Evolutionary conservation across 2,888 invertebrate species (phyloP), one percentile per base, ranked within the genome.

Genomic region (Limnephilus rhombicus): DNA sequence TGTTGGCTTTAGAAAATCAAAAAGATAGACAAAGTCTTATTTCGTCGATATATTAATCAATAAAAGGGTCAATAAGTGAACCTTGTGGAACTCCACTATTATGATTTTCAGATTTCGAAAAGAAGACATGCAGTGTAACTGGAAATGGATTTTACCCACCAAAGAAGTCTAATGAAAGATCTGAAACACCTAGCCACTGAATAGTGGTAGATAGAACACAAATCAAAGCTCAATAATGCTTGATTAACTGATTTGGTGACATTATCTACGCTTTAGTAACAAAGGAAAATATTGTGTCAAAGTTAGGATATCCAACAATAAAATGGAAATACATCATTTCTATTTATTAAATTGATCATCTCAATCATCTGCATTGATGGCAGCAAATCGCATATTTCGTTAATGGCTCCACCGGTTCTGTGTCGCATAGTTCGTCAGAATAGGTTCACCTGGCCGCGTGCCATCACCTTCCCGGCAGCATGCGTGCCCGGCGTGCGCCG

Each of bases 371-470:
- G 24, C 24, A 68, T 24, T 68, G 68, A 24, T 68, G 68, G 68
- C 24, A 68, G 7, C 68, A 68, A n/a, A 24, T n/a, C 7, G 68
- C 11, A n/a, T 4, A 68, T 31, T 31, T 34, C 34, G 82, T 82
- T 85, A n/a, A 41, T 45, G 85, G 85, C 41, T 85, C 12, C 85
- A 45, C 45, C 45, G 45, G 41, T n/a, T 85, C 18, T 82, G 82
- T 82, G 41, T 85, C 45, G 24, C 85, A n/a, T n/a, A 13, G 85
- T n/a, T 85, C 15, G 15, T 45, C 29, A 45, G 86, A 86, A 45
- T 86, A 86, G 41, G 86, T 45, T 49, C 24, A 29, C 49, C 86
- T 86, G 86, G 86, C 86, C n/a, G n/a, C n/a, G 24, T 86, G 86
- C 86, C 86, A 86, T 45, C 45, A 45, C 41, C 85, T 85, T 85